Base-by-base conservation (phyloP, 2,888 invertebrate genomes). In the Mythimna loreyi region DNA sequence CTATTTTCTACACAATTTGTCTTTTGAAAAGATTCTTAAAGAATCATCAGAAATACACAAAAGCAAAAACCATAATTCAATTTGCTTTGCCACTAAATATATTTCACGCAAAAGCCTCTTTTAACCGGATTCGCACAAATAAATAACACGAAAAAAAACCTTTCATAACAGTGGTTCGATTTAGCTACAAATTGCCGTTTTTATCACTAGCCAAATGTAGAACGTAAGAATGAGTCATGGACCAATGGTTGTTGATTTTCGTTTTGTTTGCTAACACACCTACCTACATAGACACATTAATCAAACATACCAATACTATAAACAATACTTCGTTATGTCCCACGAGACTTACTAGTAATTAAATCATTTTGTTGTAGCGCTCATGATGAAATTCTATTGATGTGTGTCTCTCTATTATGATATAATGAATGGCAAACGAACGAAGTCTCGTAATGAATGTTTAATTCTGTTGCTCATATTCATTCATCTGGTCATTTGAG, bases 281-380 rank as follows among this genome's bases (percentile, higher is more conserved):
- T 59, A 73, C 75, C 60, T 28, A 61, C 47, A 53, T 28, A 47
- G 40, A 67, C 59, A 49, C 16, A 72, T 67, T 66, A 67, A 81
- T 66, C 58, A 43, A 52, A 23, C 33, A 8, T 23, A 23, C 66
- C 72, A 68, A 57, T 66, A 8, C 9, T 49, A 45, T 59, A 61
- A 79, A 81, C 84, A 84, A 84, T 84, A 63, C 61, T 72, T 84
- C 70, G 72, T 82, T 82, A 33, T 40, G 30, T 47, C 70, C 47
- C 67, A 62, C 67, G 67, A 62, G 47, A 23, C 28, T 28, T 21
- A 58, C 21, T 45, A 43, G 53, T 75, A 78, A 78, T 81, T 78
- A 49, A 72, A 67, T 72, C 65, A 66, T 72, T 83, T 78, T 81
- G 74, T 81, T 81, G 71, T 47, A 82, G 45, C 50, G 43, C 64